Base-by-base conservation (phyloP, 35 echinoderm and acorn worm genomes). In the Amphiura filiformis region DNA sequence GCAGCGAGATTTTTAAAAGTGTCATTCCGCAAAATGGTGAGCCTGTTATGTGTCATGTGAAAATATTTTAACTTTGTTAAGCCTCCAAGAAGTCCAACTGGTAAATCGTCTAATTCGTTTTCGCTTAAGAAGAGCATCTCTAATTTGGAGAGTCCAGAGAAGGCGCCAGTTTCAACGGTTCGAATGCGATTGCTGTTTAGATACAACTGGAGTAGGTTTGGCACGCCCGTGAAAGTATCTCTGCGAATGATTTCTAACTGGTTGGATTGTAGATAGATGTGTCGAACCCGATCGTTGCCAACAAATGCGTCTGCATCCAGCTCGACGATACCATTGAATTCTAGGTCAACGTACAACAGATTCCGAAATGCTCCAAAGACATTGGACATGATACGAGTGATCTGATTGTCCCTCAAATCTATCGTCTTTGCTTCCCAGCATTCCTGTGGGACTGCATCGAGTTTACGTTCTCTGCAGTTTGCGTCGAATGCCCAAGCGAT, bases 391-490 rank as follows among this genome's bases (percentile, higher is more conserved):
- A 70, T 26, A 30, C 26, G 7, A 4, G 3, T 70, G 13, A 92
- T 52, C 17, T 87, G 20, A 31, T 92, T 92, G 32, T 76, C 56
- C 23, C 90, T 39, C 7, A 92, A 33, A 32, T 92, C 84, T 4
- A 92, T 76, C 13, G 76, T 31, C 23, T 52, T 83, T 32, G 56
- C 84, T 3, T 87, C 84, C 57, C 40, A 49, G 65, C 90, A 92
- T 34, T 36, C 35, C 35, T 82, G 56, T 1, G 88, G 88, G 4
- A 90, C 81, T 34, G 37, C 37, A 0, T 80, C 75, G 22, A 90
- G 80, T n/a, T 90, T 75, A 57, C 79, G 88, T 36, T 75, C 7
- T 30, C 65, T 75, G 57, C 88, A 90, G 39, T 76, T 83, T 3
- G 87, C 87, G 49, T 89, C 87, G 33, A 17, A 38, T 2, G 39